Conservation (phyloP, 2,888 invertebrate genomes). For the Drosophila borealis region DNA sequence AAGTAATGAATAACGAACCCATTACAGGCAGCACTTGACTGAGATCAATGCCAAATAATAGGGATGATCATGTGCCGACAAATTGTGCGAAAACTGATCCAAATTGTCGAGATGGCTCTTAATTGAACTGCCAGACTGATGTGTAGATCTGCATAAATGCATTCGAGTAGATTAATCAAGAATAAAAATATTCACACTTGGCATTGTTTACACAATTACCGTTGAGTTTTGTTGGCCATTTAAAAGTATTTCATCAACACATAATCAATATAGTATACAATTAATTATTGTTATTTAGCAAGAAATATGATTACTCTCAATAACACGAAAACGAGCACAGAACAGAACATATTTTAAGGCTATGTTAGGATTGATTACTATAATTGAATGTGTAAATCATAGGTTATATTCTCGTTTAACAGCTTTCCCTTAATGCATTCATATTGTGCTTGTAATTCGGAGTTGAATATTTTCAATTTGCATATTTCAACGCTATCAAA, state of each 20-base stretch:
- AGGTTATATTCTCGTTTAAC: no score
- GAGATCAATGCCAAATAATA: conserved; percentile 52
- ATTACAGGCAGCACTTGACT: conserved; percentile 4
- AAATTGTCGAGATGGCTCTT: conserved; percentile 42
- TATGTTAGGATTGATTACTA: no score
- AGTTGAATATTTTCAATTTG: no score
- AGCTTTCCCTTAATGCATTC: no score
- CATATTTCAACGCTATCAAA: no score
- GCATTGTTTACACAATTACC: conserved; percentile 34
- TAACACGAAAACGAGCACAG: background rate
- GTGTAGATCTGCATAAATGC: conserved; percentile 10
- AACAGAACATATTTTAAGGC: no score
- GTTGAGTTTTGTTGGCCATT: conserved; percentile 4
- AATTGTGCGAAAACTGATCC: conserved; percentile 45
- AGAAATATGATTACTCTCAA: conserved; percentile 13
- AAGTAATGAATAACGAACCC: conserved; percentile 42
- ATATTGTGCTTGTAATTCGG: no score
- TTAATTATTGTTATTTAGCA: background rate
- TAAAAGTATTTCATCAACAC: conserved; percentile 19
- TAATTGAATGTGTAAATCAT: no score
- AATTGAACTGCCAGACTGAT: conserved; percentile 49
- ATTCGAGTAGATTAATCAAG: conserved; percentile 43
- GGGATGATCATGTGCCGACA: conserved; percentile 37
- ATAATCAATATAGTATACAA: background rate
- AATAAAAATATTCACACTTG: conserved; percentile 28